phyloP scores from a whole-genome alignment of 2,113 vertebrate species.

The Notechis scutatus region DNA sequence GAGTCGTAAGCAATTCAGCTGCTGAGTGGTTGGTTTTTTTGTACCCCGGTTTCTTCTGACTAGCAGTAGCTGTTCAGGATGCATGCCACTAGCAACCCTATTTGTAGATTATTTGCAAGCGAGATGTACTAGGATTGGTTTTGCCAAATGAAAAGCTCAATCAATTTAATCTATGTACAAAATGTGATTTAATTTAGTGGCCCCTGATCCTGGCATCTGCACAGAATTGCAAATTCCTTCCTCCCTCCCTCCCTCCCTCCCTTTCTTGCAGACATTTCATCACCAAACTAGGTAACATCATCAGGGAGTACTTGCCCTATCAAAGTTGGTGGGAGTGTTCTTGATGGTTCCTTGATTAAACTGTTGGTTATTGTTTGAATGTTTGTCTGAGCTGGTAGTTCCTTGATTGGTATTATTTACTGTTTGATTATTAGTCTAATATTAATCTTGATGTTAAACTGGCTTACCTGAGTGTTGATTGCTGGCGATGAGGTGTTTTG shows the following conservation, averaged over 20 bases:
- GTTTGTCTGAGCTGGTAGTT: no score
- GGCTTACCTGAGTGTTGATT: no score
- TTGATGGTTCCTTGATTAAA: no score
- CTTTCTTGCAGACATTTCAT: background rate
- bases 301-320: no score
- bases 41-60: background rate
- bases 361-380: no score
- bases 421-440: no score
- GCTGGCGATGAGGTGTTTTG: no score
- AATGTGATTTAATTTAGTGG: background rate
- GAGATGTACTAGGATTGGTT: background rate
- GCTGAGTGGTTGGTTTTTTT: background rate
- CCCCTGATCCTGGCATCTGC: background rate
- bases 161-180: background rate
- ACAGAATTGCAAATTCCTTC: background rate
- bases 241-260: no score
- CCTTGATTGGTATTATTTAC: no score
- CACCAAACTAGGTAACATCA: no score
- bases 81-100: background rate
- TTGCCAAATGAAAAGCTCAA: background rate
- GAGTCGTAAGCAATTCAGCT: background rate
- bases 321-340: no score
- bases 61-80: background rate
- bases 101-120: background rate
- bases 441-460: no score